A percentile compares a stretch with the other conserved stretches of the same genome.
phyloP scores from a whole-genome alignment of 2,797 vertebrate genomes.

The Pangasius sanitwongsei region DNA sequence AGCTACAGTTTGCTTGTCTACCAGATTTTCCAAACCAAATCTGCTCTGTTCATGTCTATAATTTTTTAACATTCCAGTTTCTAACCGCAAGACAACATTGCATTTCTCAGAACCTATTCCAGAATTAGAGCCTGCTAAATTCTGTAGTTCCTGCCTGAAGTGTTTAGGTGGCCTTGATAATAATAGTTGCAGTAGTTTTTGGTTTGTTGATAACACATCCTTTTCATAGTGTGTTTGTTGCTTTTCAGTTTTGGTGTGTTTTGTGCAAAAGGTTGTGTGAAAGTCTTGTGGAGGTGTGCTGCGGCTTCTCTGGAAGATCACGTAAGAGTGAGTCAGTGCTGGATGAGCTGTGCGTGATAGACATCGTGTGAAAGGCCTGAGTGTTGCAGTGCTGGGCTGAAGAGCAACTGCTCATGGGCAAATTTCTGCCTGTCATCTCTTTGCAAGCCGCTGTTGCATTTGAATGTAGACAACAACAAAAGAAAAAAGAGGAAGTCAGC shows the following conservation, averaged over 20 bases:
- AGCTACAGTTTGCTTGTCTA: neutral
- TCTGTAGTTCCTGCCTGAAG: neutral
- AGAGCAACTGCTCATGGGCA: neutral
- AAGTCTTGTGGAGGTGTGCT: constrained; percentile 25
- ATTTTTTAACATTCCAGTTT: neutral
- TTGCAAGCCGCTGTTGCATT: constrained; percentile 7
- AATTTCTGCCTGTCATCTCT: neutral
- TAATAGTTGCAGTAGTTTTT: constrained; percentile 35
- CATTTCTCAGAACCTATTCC: neutral
- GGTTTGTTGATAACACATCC: constrained; percentile 30
- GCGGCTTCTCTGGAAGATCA: neutral
- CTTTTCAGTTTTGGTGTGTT: neutral
- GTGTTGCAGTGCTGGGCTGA: neutral
- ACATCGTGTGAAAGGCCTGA: neutral
- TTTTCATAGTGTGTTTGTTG: neutral
- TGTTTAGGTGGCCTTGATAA: neutral
- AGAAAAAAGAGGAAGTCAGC: constrained; percentile 39
- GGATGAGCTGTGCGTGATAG: constrained; percentile 5
- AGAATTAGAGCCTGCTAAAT: neutral
- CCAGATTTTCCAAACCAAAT: neutral
- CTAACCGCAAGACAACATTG: neutral
- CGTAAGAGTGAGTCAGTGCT: neutral
- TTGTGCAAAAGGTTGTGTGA: neutral
- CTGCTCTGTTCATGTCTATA: neutral
- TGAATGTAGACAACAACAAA: constrained; percentile 1